These are phyloP conservation scores for Agrypnia vestita DNA, from an alignment of 1,140 invertebrate species.

Conservation along the genomic window DNA sequence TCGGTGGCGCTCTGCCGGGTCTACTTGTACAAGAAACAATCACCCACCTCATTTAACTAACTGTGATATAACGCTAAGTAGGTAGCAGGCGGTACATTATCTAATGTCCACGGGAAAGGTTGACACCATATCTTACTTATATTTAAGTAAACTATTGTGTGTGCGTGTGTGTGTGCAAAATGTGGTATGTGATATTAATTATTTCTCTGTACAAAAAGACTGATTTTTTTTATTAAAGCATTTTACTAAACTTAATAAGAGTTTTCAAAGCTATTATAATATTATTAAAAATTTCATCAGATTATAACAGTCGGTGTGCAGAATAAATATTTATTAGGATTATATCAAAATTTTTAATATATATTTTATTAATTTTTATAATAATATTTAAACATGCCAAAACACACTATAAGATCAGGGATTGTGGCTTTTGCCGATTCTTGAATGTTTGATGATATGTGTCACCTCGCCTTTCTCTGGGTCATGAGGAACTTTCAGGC, in stretches of 20 bases:
- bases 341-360: conserved; percentile 60
- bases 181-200: conserved; percentile 66
- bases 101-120: conserved; percentile 75
- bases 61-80: conserved; percentile 76
- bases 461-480: conserved; percentile 60
- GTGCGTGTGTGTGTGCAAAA: conserved; percentile 66
- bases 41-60: conserved; percentile 74
- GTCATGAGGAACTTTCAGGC: conserved; percentile 42
- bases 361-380: conserved; percentile 59
- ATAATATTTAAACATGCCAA: conserved; percentile 60
- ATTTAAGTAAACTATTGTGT: conserved; percentile 72
- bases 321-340: conserved; percentile 61
- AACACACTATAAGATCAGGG: conserved; percentile 59
- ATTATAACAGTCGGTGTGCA: conserved; percentile 59
- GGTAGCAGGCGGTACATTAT: conserved; percentile 74
- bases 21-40: conserved; percentile 57
- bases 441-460: conserved; percentile 61
- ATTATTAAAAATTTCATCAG: conserved; percentile 57
- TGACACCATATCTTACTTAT: conserved; percentile 75
- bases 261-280: conserved; percentile 60
- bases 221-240: conserved; percentile 74
- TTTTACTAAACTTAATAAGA: conserved; percentile 60
- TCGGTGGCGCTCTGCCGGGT: background rate
- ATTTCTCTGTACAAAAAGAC: conserved; percentile 73
- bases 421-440: conserved; percentile 59